Evolutionary conservation across 1,140 invertebrate species (phyloP).

Genomic region (Pomacea maculata): DNA sequence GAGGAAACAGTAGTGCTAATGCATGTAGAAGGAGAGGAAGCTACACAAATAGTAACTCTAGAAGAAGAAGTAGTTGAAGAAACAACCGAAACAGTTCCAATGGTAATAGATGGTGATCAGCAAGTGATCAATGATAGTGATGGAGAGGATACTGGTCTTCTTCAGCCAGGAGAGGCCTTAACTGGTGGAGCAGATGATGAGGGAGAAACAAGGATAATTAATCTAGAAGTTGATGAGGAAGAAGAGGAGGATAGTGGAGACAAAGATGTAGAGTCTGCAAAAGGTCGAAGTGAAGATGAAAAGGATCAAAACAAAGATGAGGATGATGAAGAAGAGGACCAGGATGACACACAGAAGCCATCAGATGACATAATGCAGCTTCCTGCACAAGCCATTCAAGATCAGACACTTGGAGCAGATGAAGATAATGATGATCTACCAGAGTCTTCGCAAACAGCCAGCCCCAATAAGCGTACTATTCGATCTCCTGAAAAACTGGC

Average conservation of each 20-base stretch:
- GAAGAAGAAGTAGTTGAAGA: not conserved
- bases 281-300: conserved; percentile 15
- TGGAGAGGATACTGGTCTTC: conserved; percentile 6
- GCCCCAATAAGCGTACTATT: conserved; percentile 25
- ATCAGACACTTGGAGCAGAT: conserved; percentile 23
- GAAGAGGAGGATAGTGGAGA: conserved; percentile 28
- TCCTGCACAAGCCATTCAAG: conserved; percentile 22
- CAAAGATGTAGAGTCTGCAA: conserved; percentile 21
- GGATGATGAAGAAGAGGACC: conserved; percentile 10
- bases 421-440: conserved; percentile 30
- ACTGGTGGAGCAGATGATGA: conserved; percentile 18
- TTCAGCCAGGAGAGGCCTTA: conserved; percentile 17
- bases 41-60: conserved; percentile 6
- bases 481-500: conserved; percentile 34
- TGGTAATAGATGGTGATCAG: conserved; percentile 20
- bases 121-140: conserved; percentile 7
- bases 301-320: conserved; percentile 19
- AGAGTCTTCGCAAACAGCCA: not conserved
- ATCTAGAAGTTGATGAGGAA: conserved; percentile 33
- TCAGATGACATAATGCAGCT: conserved; percentile 31
- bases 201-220: conserved; percentile 38
- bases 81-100: conserved; percentile 14
- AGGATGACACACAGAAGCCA: conserved; percentile 3
- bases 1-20: conserved; percentile 13
- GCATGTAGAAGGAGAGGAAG: conserved; percentile 17